Evolutionary conservation across 2,888 invertebrate genomes (phyloP), one percentile per base, ranked within the genome.

Genomic region (Agriotes lineatus): DNA sequence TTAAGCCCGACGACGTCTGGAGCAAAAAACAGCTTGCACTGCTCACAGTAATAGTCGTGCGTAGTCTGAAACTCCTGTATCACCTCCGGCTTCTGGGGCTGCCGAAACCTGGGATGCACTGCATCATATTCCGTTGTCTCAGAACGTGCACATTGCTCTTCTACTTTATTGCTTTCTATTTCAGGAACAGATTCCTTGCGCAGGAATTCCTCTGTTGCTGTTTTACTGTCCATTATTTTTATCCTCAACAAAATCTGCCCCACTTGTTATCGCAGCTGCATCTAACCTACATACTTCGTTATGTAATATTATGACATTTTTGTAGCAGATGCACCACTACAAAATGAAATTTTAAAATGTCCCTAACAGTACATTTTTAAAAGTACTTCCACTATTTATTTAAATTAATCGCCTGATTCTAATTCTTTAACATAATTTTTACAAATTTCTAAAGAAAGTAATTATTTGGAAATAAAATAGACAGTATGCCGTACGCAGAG

Each of bases 21-120:
- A 16, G 80, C 81, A 70, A 83, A 80, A 71, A 75, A 82, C 60
- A 81, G 60, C 39, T 79, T 77, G 59, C 83, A 83, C 48, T 76
- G 74, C 22, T 72, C 72, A 67, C 83, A 83, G 65, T 78, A 80
- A 69, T 79, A 82, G 72, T 82, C 78, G 62, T 80, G 75, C 64
- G 79, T 75, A 39, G 72, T 69, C 70, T 82, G 78, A 72, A 79
- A 81, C 69, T 79, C 75, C 60, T 75, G 69, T 4, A 79, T 73
- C 66, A 74, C 78, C 62, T 78, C 76, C 30, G 76, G 71, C 50
- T 76, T 74, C 70, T 77, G 72, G 22, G 76, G 72, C 18, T 72
- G 44, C 1, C 33, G 35, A 74, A 83, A 83, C 70, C 83, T 75
- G 10, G 81, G 82, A 72, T 83, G 83, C 3, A 80, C 78, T 19